A percentile compares a stretch with the other conserved stretches of the same genome.
These are phyloP conservation scores for Eulemur macaco DNA, from an alignment of 2,113 vertebrate genomes.

Conservation along the genomic window DNA sequence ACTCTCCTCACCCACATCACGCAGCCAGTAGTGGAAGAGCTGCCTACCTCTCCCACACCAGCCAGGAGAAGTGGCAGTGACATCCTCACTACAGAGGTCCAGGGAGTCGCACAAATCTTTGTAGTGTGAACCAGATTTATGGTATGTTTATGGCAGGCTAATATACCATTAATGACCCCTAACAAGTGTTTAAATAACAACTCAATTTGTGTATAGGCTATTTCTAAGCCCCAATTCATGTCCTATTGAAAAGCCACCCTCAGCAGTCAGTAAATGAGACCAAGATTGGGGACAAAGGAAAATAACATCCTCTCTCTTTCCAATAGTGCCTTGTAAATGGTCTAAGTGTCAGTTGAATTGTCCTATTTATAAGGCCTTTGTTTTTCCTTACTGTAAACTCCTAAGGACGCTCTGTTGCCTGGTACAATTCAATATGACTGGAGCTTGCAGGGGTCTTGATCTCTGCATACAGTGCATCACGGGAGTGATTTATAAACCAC, in stretches of 20 bases:
- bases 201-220: constrained; percentile 46
- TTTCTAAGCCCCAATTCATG: constrained; percentile 71
- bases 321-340: constrained; percentile 76
- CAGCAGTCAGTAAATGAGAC: constrained; percentile 70
- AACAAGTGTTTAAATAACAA: constrained; percentile 73
- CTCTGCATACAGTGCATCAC: constrained; percentile 72
- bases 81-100: background rate
- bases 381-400: constrained; percentile 83
- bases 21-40: background rate
- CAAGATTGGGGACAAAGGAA: constrained; percentile 78
- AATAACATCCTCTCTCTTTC: constrained; percentile 67
- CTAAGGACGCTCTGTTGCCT: constrained; percentile 78
- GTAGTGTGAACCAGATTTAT: background rate
- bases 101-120: background rate
- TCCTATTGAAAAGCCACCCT: constrained; percentile 61
- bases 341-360: constrained; percentile 77
- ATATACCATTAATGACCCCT: constrained; percentile 64
- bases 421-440: constrained; percentile 83
- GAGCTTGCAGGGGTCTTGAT: constrained; percentile 81
- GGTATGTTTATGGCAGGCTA: constrained; percentile 30
- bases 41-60: background rate
- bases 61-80: constrained; percentile 26
- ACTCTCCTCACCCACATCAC: background rate
- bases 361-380: constrained; percentile 81
- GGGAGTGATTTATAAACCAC: constrained; percentile 86